A percentile compares a stretch with the other conserved stretches of the same genome.
Evolutionary conservation across 2,888 invertebrate species (phyloP).

Genomic region (Caenorhabditis afra): DNA sequence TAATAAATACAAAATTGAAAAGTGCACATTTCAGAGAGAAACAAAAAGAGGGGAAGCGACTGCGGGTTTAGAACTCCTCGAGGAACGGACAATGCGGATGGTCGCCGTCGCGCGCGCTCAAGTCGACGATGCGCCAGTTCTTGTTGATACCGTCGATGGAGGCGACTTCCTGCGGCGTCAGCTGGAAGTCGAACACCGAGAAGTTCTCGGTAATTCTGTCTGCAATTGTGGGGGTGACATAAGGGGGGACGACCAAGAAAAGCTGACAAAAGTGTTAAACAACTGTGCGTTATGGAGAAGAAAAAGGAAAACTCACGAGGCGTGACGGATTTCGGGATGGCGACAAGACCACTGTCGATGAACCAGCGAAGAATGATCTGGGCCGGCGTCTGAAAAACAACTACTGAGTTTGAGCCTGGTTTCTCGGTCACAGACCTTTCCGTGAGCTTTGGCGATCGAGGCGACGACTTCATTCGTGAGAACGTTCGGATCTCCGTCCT

Average conservation of each 20-base stretch:
- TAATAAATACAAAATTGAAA: slow-evolving; percentile 1
- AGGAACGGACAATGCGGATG: slow-evolving; percentile 69
- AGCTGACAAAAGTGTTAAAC: too few relatives aligned
- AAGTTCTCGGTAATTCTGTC: slow-evolving; percentile 79
- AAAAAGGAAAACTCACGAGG: slow-evolving; percentile 25
- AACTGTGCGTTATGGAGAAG: not conserved
- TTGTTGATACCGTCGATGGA: slow-evolving; percentile 63
- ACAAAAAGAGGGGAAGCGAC: not conserved
- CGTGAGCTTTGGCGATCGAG: slow-evolving; percentile 64
- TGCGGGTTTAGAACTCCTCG: slow-evolving; percentile 57
- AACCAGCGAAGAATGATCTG: slow-evolving; percentile 82
- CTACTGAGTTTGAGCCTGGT: not conserved
- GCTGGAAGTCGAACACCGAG: slow-evolving; percentile 80
- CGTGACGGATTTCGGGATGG: slow-evolving; percentile 81
- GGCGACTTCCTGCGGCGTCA: slow-evolving; percentile 79
- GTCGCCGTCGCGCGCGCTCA: slow-evolving; percentile 65
- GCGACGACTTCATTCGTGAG: slow-evolving; percentile 63
- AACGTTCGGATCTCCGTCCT: slow-evolving; percentile 72
- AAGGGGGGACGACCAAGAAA: too few relatives aligned
- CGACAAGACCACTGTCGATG: slow-evolving; percentile 81
- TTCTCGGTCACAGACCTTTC: slow-evolving; percentile 56
- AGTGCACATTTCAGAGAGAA: not conserved
- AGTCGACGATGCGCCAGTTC: slow-evolving; percentile 70
- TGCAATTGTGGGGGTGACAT: slow-evolving; percentile 29
- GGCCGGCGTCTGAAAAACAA: slow-evolving; percentile 76